phyloP scores from a whole-genome alignment of 1,140 invertebrate genomes.

The Grapholita molesta region DNA sequence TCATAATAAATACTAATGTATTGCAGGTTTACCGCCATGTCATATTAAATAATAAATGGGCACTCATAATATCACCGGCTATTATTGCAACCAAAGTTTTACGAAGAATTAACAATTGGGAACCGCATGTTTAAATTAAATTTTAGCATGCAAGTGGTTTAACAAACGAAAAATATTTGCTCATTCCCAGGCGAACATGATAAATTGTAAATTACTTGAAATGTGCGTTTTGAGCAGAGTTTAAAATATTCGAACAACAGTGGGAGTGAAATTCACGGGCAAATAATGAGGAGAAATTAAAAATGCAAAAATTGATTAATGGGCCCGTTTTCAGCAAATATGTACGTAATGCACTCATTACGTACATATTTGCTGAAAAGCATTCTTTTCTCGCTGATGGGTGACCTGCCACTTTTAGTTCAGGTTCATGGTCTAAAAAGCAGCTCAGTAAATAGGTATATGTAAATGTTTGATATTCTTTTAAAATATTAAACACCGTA shows the following conservation, averaged over 20 bases:
- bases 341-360: slow-evolving; percentile 68
- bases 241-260: slow-evolving; percentile 67
- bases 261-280: slow-evolving; percentile 70
- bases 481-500: too few relatives aligned
- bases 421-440: background rate
- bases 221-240: slow-evolving; percentile 66
- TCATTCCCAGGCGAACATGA: slow-evolving; percentile 71
- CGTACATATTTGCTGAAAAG: slow-evolving; percentile 67
- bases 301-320: slow-evolving; percentile 78
- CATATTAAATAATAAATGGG: background rate
- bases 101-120: slow-evolving; percentile 46
- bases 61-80: background rate
- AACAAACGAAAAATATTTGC: slow-evolving; percentile 76
- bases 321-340: slow-evolving; percentile 66
- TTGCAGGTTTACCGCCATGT: background rate
- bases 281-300: slow-evolving; percentile 76
- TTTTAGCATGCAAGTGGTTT: slow-evolving; percentile 70
- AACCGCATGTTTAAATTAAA: slow-evolving; percentile 66
- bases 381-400: slow-evolving; percentile 30
- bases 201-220: slow-evolving; percentile 77
- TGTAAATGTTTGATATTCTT: too few relatives aligned
- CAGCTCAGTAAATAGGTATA: background rate
- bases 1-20: too few relatives aligned
- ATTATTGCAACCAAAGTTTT: background rate
- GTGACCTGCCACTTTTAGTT: slow-evolving; percentile 4